A percentile compares a stretch with the other conserved stretches of the same genome.
These are phyloP conservation scores for Litocranius walleri DNA, from an alignment of 2,113 vertebrate genomes.

Conservation along the genomic window DNA sequence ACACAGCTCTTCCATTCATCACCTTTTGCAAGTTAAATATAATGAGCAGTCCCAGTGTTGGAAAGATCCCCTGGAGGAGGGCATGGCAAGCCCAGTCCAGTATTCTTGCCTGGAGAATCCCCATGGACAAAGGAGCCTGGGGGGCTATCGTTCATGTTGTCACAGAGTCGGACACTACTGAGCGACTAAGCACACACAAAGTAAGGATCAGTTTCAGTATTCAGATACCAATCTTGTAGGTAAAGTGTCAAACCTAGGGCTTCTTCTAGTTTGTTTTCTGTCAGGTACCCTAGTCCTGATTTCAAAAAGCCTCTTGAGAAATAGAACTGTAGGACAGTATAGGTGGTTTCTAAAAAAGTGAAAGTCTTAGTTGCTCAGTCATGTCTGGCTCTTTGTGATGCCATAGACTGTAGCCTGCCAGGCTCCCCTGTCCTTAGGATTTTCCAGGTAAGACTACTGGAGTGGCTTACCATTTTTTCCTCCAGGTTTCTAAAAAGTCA, in stretches of 20 bases:
- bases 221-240: not conserved
- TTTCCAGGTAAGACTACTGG: not conserved
- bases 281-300: not conserved
- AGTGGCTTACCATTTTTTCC: not conserved
- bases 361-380: not conserved
- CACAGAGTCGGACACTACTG: not conserved
- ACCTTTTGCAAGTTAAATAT: not conserved
- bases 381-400: not conserved
- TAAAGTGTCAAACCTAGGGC: not conserved
- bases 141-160: not conserved
- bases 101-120: not conserved
- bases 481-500: not conserved
- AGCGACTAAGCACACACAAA: not conserved
- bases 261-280: not conserved
- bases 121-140: not conserved
- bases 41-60: not conserved
- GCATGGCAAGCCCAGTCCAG: not conserved
- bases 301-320: conserved; percentile 1
- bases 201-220: not conserved
- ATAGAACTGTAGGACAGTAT: not conserved
- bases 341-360: not conserved
- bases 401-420: not conserved
- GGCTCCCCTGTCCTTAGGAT: not conserved
- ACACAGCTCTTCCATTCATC: not conserved
- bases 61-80: not conserved